phyloP scores from a whole-genome alignment of 2,113 vertebrate genomes.

The Oryzias woworae region DNA sequence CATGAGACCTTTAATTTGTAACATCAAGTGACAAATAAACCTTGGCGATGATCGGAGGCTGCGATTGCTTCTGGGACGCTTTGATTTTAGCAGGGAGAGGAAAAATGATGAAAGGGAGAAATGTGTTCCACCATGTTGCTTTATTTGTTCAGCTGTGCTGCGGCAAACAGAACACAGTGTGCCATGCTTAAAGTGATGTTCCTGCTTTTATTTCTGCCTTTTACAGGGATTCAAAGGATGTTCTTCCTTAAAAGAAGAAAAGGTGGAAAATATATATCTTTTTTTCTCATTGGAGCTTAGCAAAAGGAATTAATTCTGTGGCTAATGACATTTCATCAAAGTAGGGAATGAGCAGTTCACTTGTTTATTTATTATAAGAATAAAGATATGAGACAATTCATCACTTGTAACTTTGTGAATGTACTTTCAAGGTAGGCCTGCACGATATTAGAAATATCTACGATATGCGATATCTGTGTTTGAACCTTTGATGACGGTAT shows the following conservation, averaged over 20 bases:
- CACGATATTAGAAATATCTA: too few relatives aligned
- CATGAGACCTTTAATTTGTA: slow-evolving; percentile 19
- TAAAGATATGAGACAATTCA: slow-evolving; percentile 15
- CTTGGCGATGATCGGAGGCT: slow-evolving; percentile 32
- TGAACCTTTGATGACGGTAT: too few relatives aligned
- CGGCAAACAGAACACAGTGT: background rate
- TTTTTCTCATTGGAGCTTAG: slow-evolving; percentile 7
- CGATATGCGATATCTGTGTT: too few relatives aligned
- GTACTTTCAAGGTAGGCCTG: slow-evolving; percentile 19
- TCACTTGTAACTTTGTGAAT: slow-evolving; percentile 17
- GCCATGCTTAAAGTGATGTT: slow-evolving; percentile 3
- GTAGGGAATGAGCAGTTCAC: slow-evolving; percentile 16
- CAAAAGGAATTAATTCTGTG: too few relatives aligned
- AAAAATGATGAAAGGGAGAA: slow-evolving; percentile 37
- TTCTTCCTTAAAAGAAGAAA: background rate
- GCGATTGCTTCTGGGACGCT: slow-evolving; percentile 43
- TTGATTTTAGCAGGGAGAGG: background rate
- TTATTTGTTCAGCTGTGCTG: slow-evolving; percentile 12
- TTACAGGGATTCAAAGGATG: background rate
- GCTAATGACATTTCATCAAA: too few relatives aligned
- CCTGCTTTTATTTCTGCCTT: slow-evolving; percentile 10
- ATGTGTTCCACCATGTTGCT: slow-evolving; percentile 7
- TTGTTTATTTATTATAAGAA: slow-evolving; percentile 22
- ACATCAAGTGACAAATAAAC: slow-evolving; percentile 42
- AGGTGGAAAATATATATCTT: background rate